Evolutionary conservation across 2,888 invertebrate genomes (phyloP).

Genomic region (Netelia virgata): DNA sequence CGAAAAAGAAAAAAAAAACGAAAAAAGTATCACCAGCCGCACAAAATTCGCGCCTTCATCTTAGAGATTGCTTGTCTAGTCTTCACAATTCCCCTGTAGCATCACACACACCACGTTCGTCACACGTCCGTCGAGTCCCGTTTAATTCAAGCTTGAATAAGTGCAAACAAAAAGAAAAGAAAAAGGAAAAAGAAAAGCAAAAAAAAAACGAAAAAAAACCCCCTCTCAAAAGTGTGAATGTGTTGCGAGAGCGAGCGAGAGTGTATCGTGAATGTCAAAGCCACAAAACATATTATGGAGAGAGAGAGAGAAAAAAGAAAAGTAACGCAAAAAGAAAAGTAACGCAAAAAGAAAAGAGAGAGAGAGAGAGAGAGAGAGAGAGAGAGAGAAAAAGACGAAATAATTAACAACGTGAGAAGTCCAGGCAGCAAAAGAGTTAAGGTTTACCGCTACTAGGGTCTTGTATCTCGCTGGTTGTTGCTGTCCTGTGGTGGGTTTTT

Average conservation of each 20-base stretch:
- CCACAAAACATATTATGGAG: constrained; percentile 18
- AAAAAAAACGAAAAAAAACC: constrained; percentile 33
- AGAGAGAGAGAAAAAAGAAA: constrained; percentile 33
- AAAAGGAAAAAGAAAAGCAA: constrained; percentile 20
- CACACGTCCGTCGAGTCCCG: constrained; percentile 60
- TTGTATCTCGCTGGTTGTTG: constrained; percentile 84
- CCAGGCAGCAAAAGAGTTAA: constrained; percentile 80
- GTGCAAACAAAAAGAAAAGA: constrained; percentile 19
- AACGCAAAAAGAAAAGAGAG: too few relatives aligned
- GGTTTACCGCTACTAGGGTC: constrained; percentile 80
- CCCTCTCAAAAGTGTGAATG: constrained; percentile 53
- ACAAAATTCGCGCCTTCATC: constrained; percentile 5
- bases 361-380: constrained; percentile 38
- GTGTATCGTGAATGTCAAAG: constrained; percentile 49
- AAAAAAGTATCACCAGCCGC: not conserved
- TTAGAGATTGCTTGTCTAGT: constrained; percentile 47
- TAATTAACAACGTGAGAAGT: constrained; percentile 72
- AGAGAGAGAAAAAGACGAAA: constrained; percentile 36
- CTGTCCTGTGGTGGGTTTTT: constrained; percentile 85
- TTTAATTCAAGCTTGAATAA: constrained; percentile 26
- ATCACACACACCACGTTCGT: constrained; percentile 55
- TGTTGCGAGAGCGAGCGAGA: constrained; percentile 52
- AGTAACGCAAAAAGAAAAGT: constrained; percentile 25
- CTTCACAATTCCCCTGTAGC: constrained; percentile 47
- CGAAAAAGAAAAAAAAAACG: not conserved